Conservation (phyloP, 2,113 vertebrate genomes). For the Orycteropus afer region DNA sequence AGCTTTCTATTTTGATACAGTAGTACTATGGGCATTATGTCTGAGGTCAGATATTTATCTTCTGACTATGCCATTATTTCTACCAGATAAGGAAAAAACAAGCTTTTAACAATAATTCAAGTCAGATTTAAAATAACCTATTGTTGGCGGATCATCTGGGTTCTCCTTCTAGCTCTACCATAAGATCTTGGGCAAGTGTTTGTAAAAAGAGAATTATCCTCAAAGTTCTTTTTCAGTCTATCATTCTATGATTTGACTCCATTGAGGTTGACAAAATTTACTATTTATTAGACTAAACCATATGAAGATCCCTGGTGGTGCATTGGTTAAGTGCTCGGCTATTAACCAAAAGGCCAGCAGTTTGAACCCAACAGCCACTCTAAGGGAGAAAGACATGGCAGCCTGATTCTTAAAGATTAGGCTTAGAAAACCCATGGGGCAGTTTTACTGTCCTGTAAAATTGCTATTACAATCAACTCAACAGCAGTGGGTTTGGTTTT, state of each 20-base stretch:
- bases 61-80: not conserved
- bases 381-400: not conserved
- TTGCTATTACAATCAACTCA: not conserved
- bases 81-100: not conserved
- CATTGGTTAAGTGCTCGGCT: not conserved
- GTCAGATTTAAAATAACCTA: slow-evolving; percentile 1
- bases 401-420: not conserved
- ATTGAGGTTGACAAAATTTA: not conserved
- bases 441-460: not conserved
- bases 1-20: not conserved
- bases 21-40: not conserved
- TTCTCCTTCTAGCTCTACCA: not conserved
- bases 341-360: not conserved
- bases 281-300: not conserved
- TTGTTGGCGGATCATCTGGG: not conserved
- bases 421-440: not conserved
- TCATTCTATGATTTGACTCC: not conserved
- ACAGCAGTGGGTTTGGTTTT: not conserved
- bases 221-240: not conserved
- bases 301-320: not conserved
- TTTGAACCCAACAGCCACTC: not conserved
- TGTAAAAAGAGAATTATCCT: slow-evolving; percentile 1
- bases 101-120: not conserved
- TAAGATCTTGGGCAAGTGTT: not conserved
- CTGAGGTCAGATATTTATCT: not conserved